Percentiles rank a stretch among this genome's conserved stretches.
Evolutionary conservation across 1,140 invertebrate species (phyloP).

Genomic region (Probaryconus sp.): DNA sequence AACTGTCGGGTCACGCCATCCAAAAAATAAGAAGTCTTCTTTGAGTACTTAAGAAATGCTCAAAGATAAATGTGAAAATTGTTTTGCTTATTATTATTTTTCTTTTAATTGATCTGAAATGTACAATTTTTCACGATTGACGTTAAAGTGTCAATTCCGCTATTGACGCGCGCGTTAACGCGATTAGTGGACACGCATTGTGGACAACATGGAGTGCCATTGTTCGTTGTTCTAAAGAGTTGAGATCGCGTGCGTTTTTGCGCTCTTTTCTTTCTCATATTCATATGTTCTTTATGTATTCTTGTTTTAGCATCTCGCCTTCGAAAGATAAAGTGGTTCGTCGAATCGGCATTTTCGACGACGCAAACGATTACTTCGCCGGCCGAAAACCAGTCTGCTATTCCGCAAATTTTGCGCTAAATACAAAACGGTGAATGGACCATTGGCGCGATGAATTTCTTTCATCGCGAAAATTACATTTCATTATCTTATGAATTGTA

Average conservation of each 20-base stretch:
- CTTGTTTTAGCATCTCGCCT: conserved; percentile 33
- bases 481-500: conserved; percentile 26
- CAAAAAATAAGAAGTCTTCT: too few relatives aligned
- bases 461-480: conserved; percentile 30
- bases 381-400: conserved; percentile 40
- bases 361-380: conserved; percentile 40
- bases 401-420: conserved; percentile 40
- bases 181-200: conserved; percentile 63
- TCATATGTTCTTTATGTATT: conserved; percentile 33
- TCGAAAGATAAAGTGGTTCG: conserved; percentile 52
- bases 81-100: too few relatives aligned
- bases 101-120: too few relatives aligned
- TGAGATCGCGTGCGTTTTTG: conserved; percentile 60
- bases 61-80: too few relatives aligned
- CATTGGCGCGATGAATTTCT: conserved; percentile 1
- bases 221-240: conserved; percentile 36
- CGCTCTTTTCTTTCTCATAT: conserved; percentile 28
- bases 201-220: conserved; percentile 55
- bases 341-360: conserved; percentile 48
- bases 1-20: not conserved
- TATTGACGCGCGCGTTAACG: conserved; percentile 67
- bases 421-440: conserved; percentile 35
- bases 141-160: too few relatives aligned
- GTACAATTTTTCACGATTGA: too few relatives aligned
- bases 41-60: too few relatives aligned